Evolutionary conservation across 1,140 invertebrate species (phyloP).

Genomic region (Leptopilina boulardi): DNA sequence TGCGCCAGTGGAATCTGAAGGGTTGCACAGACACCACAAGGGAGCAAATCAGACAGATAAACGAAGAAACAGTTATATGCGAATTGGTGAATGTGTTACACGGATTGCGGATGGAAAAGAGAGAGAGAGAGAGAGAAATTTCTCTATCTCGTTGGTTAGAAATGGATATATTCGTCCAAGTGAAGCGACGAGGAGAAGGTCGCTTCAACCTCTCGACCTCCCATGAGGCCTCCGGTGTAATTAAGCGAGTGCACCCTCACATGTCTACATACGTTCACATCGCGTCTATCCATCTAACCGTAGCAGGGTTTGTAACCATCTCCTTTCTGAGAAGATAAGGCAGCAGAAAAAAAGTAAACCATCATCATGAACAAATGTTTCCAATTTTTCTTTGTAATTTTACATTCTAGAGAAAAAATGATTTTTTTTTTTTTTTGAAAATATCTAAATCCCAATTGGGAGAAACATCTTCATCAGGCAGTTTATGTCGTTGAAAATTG

Average conservation of each 20-base stretch:
- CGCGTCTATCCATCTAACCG: conserved; percentile 71
- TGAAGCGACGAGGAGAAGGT: conserved; percentile 61
- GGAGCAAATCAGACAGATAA: conserved; percentile 35
- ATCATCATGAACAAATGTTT: not conserved
- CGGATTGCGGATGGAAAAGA: conserved; percentile 27
- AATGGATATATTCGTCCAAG: conserved; percentile 51
- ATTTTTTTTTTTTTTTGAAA: no score
- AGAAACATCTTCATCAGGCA: not conserved
- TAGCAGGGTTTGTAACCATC: conserved; percentile 65
- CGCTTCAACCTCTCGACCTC: conserved; percentile 69
- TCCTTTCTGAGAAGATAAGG: conserved; percentile 57
- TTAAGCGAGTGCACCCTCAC: conserved; percentile 76
- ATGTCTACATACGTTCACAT: conserved; percentile 73
- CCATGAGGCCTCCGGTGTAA: conserved; percentile 73
- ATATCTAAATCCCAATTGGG: not conserved
- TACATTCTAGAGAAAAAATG: not conserved
- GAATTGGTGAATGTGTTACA: conserved; percentile 9
- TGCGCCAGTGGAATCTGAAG: conserved; percentile 54
- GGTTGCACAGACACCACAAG: conserved; percentile 58
- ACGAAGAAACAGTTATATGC: conserved; percentile 33
- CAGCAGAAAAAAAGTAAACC: conserved; percentile 61
- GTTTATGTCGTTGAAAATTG: conserved; percentile 26
- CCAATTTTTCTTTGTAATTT: no score
- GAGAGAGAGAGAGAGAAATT: conserved; percentile 40
- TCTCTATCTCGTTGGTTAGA: conserved; percentile 40